These are phyloP conservation scores for Siderastrea siderea DNA, from an alignment of 92 coral and sea anemone genomes.

Conservation along the genomic window DNA sequence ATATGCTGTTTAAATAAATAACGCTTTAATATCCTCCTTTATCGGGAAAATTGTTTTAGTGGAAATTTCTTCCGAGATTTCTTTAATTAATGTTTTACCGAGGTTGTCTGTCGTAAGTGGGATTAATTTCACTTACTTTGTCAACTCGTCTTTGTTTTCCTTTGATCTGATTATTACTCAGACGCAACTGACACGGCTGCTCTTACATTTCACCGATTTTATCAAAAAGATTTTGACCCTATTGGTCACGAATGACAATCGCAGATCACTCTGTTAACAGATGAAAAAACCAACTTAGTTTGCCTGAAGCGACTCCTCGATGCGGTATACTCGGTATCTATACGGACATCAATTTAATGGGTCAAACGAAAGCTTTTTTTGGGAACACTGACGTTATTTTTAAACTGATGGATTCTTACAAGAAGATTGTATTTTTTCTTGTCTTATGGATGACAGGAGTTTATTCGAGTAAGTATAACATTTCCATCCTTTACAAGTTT, in stretches of 20 bases:
- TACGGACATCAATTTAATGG: not conserved
- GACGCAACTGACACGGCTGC: not conserved
- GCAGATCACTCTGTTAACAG: not conserved
- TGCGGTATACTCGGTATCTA: not conserved
- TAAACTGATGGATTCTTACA: constrained; percentile 1
- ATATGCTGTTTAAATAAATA: not conserved
- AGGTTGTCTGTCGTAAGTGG: constrained; percentile 16
- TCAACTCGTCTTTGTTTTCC: constrained; percentile 5
- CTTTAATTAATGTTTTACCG: not conserved
- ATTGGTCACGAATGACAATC: constrained; percentile 13
- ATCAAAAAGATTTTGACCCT: not conserved
- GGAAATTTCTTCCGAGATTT: not conserved
- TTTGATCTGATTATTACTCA: constrained; percentile 7
- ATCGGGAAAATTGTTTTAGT: constrained; percentile 12
- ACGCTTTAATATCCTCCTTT: constrained; percentile 19
- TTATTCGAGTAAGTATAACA: not conserved
- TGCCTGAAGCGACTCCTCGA: not conserved
- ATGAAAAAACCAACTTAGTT: not conserved
- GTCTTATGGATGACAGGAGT: not conserved
- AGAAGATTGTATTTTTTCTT: not conserved
- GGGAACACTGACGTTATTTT: not conserved
- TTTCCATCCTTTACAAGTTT: not conserved
- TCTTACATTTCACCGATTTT: constrained; percentile 7
- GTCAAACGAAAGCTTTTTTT: not conserved
- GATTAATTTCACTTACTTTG: constrained; percentile 10